Conservation (phyloP, 2,888 invertebrate species). For the Melipona beecheii region DNA sequence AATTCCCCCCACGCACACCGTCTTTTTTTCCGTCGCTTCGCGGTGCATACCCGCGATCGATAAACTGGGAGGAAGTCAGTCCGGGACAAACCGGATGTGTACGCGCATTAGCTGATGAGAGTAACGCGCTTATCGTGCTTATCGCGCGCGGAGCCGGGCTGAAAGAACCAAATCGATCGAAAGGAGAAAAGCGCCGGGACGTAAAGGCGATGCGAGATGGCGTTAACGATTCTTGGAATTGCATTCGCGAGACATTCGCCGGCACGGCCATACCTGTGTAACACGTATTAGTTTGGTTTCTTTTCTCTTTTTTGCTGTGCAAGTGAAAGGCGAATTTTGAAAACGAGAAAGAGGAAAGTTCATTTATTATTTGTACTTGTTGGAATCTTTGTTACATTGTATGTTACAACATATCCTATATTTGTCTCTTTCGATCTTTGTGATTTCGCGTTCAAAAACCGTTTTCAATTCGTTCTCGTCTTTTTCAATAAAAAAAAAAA, state of each 20-base stretch:
- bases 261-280: no score
- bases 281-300: no score
- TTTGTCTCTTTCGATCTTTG: no score
- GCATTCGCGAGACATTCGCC: background rate
- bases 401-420: no score
- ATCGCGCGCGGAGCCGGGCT: slow-evolving; percentile 20
- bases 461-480: no score
- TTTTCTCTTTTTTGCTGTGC: no score
- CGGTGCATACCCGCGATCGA: slow-evolving; percentile 13
- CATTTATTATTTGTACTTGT: no score
- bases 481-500: no score
- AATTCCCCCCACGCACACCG: background rate
- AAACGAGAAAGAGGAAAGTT: no score
- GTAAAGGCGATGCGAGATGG: background rate
- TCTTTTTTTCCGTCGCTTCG: slow-evolving; percentile 1
- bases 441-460: no score
- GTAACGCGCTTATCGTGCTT: slow-evolving; percentile 52
- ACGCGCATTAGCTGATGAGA: slow-evolving; percentile 67
- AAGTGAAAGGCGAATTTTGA: no score
- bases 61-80: slow-evolving; percentile 24
- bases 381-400: no score
- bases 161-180: slow-evolving; percentile 1
- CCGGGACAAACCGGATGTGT: slow-evolving; percentile 32
- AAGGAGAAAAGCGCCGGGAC: background rate
- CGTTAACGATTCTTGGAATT: background rate